Evolutionary conservation across 2,797 vertebrate species (phyloP).

Genomic region (Rhabdophis nuchalis): DNA sequence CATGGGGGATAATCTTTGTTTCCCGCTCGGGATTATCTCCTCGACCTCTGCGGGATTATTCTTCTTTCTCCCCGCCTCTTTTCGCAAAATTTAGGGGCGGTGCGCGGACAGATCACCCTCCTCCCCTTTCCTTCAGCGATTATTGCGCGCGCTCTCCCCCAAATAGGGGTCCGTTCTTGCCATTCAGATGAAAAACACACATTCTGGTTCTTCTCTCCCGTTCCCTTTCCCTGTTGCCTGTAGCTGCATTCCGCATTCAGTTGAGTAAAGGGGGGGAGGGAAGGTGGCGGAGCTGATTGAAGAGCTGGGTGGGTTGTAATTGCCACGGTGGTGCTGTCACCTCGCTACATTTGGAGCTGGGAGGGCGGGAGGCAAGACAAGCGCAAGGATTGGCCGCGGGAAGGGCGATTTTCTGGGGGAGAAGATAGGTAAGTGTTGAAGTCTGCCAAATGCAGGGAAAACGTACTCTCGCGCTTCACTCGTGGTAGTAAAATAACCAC

Average conservation of each 20-base stretch:
- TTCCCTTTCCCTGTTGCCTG: not conserved
- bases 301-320: slow-evolving; percentile 46
- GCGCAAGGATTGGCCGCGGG: slow-evolving; percentile 22
- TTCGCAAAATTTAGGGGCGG: slow-evolving; percentile 1
- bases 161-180: not conserved
- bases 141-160: not conserved
- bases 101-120: not conserved
- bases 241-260: slow-evolving; percentile 40
- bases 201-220: not conserved
- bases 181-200: slow-evolving; percentile 2
- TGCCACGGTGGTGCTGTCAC: slow-evolving; percentile 41
- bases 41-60: slow-evolving; percentile 49
- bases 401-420: not conserved
- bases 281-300: slow-evolving; percentile 38
- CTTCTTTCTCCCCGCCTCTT: slow-evolving; percentile 22
- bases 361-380: slow-evolving; percentile 35
- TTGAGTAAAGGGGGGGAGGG: slow-evolving; percentile 14
- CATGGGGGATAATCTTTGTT: slow-evolving; percentile 49
- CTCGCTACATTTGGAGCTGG: slow-evolving; percentile 24
- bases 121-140: not conserved
- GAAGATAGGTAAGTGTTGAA: slow-evolving; percentile 32
- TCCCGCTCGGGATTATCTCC: slow-evolving; percentile 44
- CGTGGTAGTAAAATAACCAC: slow-evolving; percentile 3
- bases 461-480: not conserved
- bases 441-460: slow-evolving; percentile 1